Base-by-base conservation (phyloP, 1,140 invertebrate genomes). In the Centruroides vittatus region DNA sequence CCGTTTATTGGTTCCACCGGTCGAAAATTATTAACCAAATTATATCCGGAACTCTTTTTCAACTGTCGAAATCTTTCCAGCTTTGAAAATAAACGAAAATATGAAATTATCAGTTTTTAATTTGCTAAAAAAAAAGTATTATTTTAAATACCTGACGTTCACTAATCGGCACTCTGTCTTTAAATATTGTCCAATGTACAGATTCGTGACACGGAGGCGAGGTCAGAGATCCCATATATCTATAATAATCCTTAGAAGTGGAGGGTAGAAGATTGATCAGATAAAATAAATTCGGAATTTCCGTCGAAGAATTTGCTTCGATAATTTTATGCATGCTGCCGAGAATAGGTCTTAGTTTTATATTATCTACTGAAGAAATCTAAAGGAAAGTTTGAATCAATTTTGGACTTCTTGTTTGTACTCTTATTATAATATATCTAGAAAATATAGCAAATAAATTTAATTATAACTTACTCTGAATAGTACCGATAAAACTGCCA, bases 201-300 rank as follows among this genome's bases (percentile, higher is more conserved):
- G 85, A 80, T 77, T 95, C 91, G 7, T 80, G 81, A 68, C 92
- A 95, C 0, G 90, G 89, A 3, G 93, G 93, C 4, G 91, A 94
- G 0, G 93, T 95, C 47, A 95, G 73, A 3, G 90, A 94, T 1
- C 93, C 93, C 47, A 81, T 78, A 73, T 96, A 96, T 2, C 84
- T 70, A 68, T 85, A 88, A 66, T 82, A 86, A 67, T 80, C 79
- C 58, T 76, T 68, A 6, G 66, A 70, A 61, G 82, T 80, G 62
- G 78, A 72, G 7, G 75, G 76, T 7, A 84, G 50, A 2, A 84
- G 70, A 10, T 71, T 72, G 0, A 71, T 75, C 65, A 84, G 67
- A 0, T 75, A 71, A 8, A 73, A 70, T 3, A 76, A 75, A 5
- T 72, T 68, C 9, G 81, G 68, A 62, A 74, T 77, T 34, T 73